These are phyloP conservation scores for Ophraella communa DNA, from an alignment of 2,888 invertebrate genomes.

Conservation along the genomic window DNA sequence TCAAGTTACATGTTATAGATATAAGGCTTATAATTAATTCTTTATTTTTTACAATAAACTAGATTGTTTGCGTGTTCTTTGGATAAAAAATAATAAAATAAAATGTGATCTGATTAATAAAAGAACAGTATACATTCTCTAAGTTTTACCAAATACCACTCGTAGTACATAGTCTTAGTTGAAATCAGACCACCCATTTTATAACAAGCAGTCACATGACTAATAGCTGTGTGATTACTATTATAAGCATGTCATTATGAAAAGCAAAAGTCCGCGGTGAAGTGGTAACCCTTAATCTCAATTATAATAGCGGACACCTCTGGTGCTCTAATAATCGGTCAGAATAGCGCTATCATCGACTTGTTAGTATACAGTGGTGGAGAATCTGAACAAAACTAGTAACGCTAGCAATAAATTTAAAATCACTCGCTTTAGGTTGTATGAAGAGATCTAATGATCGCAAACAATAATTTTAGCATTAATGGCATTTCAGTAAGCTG, in stretches of 20 bases:
- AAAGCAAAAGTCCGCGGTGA: constrained; percentile 44
- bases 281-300: constrained; percentile 53
- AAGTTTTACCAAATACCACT: background rate
- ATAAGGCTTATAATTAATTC: too few species aligned
- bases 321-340: constrained; percentile 51
- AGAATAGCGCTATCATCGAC: constrained; percentile 49
- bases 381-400: background rate
- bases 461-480: too few species aligned
- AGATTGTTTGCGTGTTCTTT: too few species aligned
- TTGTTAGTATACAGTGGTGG: constrained; percentile 49
- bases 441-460: too few species aligned
- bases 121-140: too few species aligned
- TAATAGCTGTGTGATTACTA: constrained; percentile 56
- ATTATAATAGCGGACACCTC: constrained; percentile 53
- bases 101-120: too few species aligned
- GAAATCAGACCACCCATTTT: constrained; percentile 51
- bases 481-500: too few species aligned
- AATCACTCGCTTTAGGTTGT: too few species aligned
- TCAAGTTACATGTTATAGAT: too few species aligned
- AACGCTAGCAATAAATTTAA: too few species aligned
- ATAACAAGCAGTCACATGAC: constrained; percentile 54
- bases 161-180: constrained; percentile 14
- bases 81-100: background rate
- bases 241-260: constrained; percentile 55
- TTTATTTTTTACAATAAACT: too few species aligned